Base-by-base conservation (phyloP, 2,888 invertebrate species). In the Augochlorella aurata region DNA sequence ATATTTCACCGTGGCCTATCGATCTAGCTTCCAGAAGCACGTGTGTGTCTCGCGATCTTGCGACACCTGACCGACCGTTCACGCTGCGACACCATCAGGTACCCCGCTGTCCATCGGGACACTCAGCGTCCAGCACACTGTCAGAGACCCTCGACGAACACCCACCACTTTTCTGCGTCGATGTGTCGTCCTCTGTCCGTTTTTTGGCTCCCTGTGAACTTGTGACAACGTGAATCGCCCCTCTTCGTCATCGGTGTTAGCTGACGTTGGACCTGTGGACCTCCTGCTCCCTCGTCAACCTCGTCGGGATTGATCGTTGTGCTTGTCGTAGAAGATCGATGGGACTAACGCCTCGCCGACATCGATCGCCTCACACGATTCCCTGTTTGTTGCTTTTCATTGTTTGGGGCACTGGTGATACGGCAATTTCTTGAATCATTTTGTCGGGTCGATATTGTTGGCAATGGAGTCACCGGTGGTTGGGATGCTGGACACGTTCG, bases 1-100 rank as follows among this genome's bases (percentile, higher is more conserved):
- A 87, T 87, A 87, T 87, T 87, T 87, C 88, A 87, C 63, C 38
- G 63, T 49, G n/a, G n/a, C 16, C 50, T 74, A 87, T 87, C 88
- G 86, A 87, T 87, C 79, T 81, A 74, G 83, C 79, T 66, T n/a
- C 63, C n/a, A 38, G 10, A 47, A 73, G 74, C 84, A 82, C 84
- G 83, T 80, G 85, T 77, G 54, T 1, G 63, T 38, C 38, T 10
- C 63, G 72, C 72, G 63, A 73, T 63, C 70, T 21, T 12, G 38
- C 10, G 47, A 49, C 38, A 29, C 29, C 29, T 29, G 24, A 16
- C 24, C 61, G 16, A 9, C 61, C 58, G 58, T 58, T 24, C 58
- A 10, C 52, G 21, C 54, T 21, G 54, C 54, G 54, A 21, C 12
- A 54, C 5, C 54, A 12, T 21, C 12, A 12, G n/a, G 52, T 14